phyloP scores from a whole-genome alignment of 2,797 vertebrate genomes.

The Buphagus erythrorhynchus region DNA sequence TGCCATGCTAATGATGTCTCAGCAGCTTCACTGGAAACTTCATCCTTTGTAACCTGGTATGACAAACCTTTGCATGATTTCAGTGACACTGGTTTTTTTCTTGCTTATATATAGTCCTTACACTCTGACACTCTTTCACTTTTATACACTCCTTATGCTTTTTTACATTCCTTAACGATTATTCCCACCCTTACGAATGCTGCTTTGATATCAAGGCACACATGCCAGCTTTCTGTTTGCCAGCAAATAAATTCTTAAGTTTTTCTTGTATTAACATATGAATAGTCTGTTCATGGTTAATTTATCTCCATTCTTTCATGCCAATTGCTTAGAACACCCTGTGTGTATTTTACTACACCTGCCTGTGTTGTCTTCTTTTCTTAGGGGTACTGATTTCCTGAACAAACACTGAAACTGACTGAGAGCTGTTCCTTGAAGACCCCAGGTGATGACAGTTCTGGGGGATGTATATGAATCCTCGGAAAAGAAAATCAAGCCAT shows the following conservation, averaged over 20 bases:
- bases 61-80: background rate
- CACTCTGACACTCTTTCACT: background rate
- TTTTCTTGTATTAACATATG: background rate
- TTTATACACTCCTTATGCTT: background rate
- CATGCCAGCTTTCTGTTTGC: background rate
- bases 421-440: background rate
- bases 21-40: background rate
- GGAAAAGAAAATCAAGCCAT: background rate
- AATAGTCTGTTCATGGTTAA: background rate
- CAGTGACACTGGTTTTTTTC: rapidly evolving
- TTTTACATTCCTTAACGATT: background rate
- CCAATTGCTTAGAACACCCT: background rate
- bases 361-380: background rate
- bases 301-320: background rate
- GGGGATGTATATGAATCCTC: background rate
- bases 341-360: rapidly evolving
- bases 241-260: background rate
- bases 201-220: background rate
- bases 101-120: background rate
- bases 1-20: background rate
- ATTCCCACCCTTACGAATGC: background rate
- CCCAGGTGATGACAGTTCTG: background rate
- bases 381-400: background rate
- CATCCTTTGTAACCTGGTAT: background rate
- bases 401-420: background rate